Evolutionary conservation across 2,888 invertebrate species (phyloP), one percentile per base, ranked within the genome.

Genomic region (Lycia hirtaria): DNA sequence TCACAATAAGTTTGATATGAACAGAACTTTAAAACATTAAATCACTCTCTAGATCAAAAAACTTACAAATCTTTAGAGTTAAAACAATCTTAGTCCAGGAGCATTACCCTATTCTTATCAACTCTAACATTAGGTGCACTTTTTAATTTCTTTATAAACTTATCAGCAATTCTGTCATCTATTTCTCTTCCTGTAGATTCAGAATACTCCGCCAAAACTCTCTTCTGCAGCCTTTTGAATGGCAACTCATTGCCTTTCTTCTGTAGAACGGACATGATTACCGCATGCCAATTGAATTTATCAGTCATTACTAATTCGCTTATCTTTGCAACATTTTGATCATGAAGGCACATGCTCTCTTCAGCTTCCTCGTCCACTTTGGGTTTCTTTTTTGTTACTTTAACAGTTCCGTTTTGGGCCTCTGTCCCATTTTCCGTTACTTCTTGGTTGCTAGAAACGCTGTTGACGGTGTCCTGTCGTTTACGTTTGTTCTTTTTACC

Each of bases 221-320:
- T 97, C 77, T 96, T 96, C 69, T 95, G 94, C 14, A 97, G 84
- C 71, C 96, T 95, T 73, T 95, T 96, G 53, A 96, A 78, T 0
- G 94, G 93, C 37, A 97, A 88, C 71, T 95, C 95, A 65, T 95
- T 94, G 4, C 93, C 93, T 71, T 90, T 90, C 44, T 91, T 87
- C 59, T 90, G 74, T 51, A 94, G 77, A 41, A 94, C 85, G 2
- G 92, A 85, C 54, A 90, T 68, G 12, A 93, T 93, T 3, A 88
- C 85, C 5, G 81, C 84, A 67, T 91, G 89, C 93, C 93, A 93
- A 58, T 92, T 82, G 55, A 93, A 93, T 64, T 86, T 88, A 0
- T 85, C 88, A 53, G 64, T 70, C 45, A 78, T 67, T 5, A 70
- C 75, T 47, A 77, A 65, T 67, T 84, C 84, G 32, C 81, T 90